Evolutionary conservation across 2,888 invertebrate species (phyloP), one percentile per base, ranked within the genome.

Genomic region (Pristionchus arcanus): DNA sequence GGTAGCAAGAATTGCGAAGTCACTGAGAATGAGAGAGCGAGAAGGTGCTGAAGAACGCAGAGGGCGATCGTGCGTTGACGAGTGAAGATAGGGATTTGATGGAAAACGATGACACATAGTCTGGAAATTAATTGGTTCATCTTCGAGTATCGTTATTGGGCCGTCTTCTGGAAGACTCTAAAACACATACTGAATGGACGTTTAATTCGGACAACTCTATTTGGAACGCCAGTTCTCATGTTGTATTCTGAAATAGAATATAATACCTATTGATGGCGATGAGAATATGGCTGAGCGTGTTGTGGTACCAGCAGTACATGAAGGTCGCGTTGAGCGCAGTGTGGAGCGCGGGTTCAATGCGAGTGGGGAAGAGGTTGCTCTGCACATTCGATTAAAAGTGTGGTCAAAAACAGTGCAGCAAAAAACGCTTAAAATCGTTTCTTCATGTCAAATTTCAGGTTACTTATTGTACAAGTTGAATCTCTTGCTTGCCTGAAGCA

Each of bases 291-390:
- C 53, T 31, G 83, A 83, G 83, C 31, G 83, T 42, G 55, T 83
- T 83, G 83, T 83, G 83, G 83, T 83, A 83, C 83, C 53, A 83
- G 31, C 83, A 55, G 37, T 28, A 55, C 55, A 49, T 49, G 53
- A 83, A 83, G 3, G 37, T 25, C 16, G 53, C 55, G 19, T 83
- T 81, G n/a, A 42, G 34, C 25, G 34, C 74, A 0, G 74, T 42
- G 1, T 11, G 31, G 11, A 37, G 3, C 42, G 34, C 16, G 19
- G 37, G 25, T 25, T 77, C 25, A 3, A 77, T 3, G 42, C 21
- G 9, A 16, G 9, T 5, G 21, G 37, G 74, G 37, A 77, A 77
- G 19, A 71, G 31, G 71, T 71, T 2, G 34, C 34, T 71, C 71
- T 71, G 71, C n/a, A n/a, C n/a, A n/a, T n/a, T n/a, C n/a, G n/a